A percentile compares a stretch with the other conserved stretches of the same genome.
Conservation (phyloP, 2,113 vertebrate genomes). For the Stercorarius parasiticus region DNA sequence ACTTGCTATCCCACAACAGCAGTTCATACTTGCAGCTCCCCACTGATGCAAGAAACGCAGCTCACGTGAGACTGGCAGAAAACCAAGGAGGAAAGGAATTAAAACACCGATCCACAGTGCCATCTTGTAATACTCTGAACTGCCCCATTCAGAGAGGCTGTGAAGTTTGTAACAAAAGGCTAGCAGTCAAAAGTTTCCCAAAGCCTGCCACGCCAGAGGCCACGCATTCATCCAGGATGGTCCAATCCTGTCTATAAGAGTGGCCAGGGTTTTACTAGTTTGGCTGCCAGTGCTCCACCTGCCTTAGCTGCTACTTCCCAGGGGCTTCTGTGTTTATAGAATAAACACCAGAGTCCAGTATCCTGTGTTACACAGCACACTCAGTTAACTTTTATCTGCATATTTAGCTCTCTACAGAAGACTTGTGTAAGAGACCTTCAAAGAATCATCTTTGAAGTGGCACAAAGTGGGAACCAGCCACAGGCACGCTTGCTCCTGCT, state of each 20-base stretch:
- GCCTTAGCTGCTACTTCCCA: neutral
- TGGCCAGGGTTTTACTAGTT: neutral
- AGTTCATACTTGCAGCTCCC: neutral
- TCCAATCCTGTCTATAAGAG: neutral
- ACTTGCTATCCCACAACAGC: neutral
- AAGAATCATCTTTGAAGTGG: constrained; percentile 15
- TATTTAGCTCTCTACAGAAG: neutral
- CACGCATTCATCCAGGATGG: neutral
- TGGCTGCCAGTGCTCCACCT: neutral
- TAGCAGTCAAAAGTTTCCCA: neutral
- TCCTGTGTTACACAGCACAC: neutral
- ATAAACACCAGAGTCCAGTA: neutral
- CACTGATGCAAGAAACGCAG: neutral
- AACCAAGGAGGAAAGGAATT: neutral
- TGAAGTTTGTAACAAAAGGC: neutral
- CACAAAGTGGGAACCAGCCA: neutral
- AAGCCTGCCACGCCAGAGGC: neutral
- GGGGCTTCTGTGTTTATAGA: neutral
- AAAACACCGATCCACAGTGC: neutral
- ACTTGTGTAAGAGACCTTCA: neutral
- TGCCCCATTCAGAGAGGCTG: neutral
- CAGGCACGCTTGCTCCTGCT: neutral
- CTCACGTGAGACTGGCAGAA: neutral
- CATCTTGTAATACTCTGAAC: neutral
- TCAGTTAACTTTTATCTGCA: neutral